phyloP scores from a whole-genome alignment of 2,113 vertebrate genomes.

The Empidonax traillii region DNA sequence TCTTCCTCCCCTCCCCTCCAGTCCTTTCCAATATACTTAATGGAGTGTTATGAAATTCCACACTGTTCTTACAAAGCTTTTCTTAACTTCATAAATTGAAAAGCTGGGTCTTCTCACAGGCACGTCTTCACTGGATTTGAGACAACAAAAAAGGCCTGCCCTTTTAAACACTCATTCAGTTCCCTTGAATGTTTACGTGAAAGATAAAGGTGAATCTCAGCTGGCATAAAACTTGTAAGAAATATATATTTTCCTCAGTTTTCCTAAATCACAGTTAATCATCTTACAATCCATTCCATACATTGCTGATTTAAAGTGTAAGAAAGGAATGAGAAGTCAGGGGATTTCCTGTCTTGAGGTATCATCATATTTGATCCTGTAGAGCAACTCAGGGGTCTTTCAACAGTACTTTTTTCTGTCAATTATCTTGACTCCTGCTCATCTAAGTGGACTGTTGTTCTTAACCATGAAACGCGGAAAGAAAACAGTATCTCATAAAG shows the following conservation, averaged over 20 bases:
- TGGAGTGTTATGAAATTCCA: slow-evolving; percentile 28
- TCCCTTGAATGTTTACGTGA: slow-evolving; percentile 14
- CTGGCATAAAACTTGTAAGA: neutral
- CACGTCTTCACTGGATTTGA: slow-evolving; percentile 11
- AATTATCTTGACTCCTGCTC: neutral
- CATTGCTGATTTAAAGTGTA: neutral
- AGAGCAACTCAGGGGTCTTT: neutral
- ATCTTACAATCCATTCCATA: neutral
- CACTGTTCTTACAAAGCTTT: slow-evolving; percentile 13
- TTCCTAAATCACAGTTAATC: neutral
- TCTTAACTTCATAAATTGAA: slow-evolving; percentile 33
- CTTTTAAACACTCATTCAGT: slow-evolving; percentile 49
- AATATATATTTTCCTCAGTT: neutral
- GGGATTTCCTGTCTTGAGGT: neutral
- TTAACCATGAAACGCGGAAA: neutral
- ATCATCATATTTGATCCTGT: neutral
- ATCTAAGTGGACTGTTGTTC: neutral
- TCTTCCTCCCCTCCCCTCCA: neutral
- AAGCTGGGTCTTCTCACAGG: neutral
- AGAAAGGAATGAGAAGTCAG: neutral
- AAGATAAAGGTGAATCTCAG: neutral
- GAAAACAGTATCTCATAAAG: neutral
- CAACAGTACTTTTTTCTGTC: neutral
- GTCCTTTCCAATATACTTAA: neutral
- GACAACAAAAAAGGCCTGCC: slow-evolving; percentile 34